phyloP scores from a whole-genome alignment of 1,140 invertebrate genomes.

The Triops cancriformis region DNA sequence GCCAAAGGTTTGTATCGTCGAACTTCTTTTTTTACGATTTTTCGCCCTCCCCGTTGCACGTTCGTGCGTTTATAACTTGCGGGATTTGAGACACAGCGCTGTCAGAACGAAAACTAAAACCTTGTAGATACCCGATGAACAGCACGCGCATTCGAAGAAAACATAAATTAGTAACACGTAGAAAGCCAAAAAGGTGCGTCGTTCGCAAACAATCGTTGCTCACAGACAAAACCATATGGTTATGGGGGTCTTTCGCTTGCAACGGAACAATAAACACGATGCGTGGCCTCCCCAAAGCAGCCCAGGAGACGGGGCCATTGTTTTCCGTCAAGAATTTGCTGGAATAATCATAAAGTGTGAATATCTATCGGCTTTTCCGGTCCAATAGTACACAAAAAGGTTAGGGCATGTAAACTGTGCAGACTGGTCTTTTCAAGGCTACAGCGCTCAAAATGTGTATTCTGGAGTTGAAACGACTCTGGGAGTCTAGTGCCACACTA shows the following conservation, averaged over 20 bases:
- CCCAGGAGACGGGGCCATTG: background rate
- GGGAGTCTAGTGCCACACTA: too few species aligned
- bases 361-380: background rate
- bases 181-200: slow-evolving; percentile 2
- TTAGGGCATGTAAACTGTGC: too few species aligned
- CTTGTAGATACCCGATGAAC: background rate
- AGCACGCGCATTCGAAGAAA: background rate
- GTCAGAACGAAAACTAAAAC: background rate
- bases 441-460: too few species aligned
- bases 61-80: background rate
- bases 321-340: background rate
- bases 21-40: background rate
- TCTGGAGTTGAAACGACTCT: too few species aligned
- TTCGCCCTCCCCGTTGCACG: slow-evolving; percentile 1
- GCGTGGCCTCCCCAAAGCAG: background rate
- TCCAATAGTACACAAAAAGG: background rate
- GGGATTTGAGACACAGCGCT: too few species aligned
- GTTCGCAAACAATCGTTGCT: background rate
- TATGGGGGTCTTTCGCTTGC: background rate
- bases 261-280: background rate
- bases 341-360: background rate
- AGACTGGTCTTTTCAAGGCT: too few species aligned
- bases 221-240: background rate
- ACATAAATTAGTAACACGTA: background rate
- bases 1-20: background rate